phyloP scores from a whole-genome alignment of 2,888 invertebrate genomes.

The Odontothrips loti region DNA sequence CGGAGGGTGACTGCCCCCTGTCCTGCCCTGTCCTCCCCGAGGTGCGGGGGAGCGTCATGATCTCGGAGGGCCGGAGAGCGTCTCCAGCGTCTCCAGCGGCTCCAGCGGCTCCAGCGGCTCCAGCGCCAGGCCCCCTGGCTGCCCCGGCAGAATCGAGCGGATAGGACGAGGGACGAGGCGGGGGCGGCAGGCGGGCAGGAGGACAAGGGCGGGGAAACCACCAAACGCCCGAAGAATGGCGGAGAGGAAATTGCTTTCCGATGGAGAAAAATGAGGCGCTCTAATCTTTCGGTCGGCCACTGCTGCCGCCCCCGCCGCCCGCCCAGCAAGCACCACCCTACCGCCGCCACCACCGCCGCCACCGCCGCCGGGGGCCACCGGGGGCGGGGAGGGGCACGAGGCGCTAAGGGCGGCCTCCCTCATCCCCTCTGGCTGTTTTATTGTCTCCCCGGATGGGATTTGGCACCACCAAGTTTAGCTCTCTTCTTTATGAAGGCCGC shows the following conservation, averaged over 20 bases:
- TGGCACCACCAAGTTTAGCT: slow-evolving; percentile 16
- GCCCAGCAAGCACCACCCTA: background rate
- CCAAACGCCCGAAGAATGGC: background rate
- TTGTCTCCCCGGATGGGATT: slow-evolving; percentile 25
- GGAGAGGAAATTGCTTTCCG: slow-evolving; percentile 24
- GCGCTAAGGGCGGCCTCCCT: background rate
- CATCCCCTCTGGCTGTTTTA: slow-evolving; percentile 1
- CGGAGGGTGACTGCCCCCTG: too few relatives aligned
- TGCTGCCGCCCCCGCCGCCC: background rate
- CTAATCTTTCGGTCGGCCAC: slow-evolving; percentile 3
- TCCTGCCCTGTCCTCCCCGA: too few relatives aligned
- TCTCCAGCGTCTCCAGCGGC: too few relatives aligned
- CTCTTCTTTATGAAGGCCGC: background rate
- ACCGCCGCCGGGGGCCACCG: background rate
- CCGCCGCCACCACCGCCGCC: background rate
- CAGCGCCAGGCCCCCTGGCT: too few relatives aligned
- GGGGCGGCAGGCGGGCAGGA: background rate
- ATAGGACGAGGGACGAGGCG: background rate
- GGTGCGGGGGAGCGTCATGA: too few relatives aligned
- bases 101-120: too few relatives aligned
- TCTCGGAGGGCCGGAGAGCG: too few relatives aligned
- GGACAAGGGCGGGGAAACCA: background rate
- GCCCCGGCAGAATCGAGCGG: background rate
- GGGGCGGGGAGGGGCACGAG: background rate
- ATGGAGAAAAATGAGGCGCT: slow-evolving; percentile 24